These are phyloP conservation scores for Eurystomus glaucurus DNA, from an alignment of 2,797 vertebrate species.

Conservation along the genomic window DNA sequence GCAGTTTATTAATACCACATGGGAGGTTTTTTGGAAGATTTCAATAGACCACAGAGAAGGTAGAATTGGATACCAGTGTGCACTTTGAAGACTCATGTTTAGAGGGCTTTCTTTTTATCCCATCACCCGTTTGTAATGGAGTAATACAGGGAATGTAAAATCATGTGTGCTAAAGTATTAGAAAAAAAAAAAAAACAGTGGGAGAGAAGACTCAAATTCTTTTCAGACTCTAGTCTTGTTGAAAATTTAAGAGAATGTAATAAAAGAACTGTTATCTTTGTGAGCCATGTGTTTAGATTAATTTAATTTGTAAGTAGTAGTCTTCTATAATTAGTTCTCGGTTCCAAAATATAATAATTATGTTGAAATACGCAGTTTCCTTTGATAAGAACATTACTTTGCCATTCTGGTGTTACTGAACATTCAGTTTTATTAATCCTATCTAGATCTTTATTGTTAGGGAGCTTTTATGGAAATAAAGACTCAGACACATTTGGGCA, in stretches of 20 bases:
- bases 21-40: not conserved
- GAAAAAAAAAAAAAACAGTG: not conserved
- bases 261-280: not conserved
- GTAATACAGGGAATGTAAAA: not conserved
- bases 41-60: not conserved
- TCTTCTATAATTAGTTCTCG: not conserved
- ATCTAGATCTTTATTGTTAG: not conserved
- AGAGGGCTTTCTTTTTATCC: not conserved
- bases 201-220: not conserved
- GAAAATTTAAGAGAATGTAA: not conserved
- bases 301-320: not conserved
- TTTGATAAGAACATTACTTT: not conserved
- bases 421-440: not conserved
- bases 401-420: not conserved
- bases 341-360: not conserved
- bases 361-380: not conserved
- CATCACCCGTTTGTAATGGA: rapidly evolving
- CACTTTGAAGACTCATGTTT: not conserved
- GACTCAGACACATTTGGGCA: not conserved
- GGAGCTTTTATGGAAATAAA: not conserved
- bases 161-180: not conserved
- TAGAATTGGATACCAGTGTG: not conserved
- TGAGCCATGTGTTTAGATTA: not conserved
- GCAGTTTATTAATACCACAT: not conserved
- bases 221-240: not conserved